A percentile compares a stretch with the other conserved stretches of the same genome.
These are phyloP conservation scores for Rhagoletis pomonella DNA, from an alignment of 1,140 invertebrate species.

Conservation along the genomic window DNA sequence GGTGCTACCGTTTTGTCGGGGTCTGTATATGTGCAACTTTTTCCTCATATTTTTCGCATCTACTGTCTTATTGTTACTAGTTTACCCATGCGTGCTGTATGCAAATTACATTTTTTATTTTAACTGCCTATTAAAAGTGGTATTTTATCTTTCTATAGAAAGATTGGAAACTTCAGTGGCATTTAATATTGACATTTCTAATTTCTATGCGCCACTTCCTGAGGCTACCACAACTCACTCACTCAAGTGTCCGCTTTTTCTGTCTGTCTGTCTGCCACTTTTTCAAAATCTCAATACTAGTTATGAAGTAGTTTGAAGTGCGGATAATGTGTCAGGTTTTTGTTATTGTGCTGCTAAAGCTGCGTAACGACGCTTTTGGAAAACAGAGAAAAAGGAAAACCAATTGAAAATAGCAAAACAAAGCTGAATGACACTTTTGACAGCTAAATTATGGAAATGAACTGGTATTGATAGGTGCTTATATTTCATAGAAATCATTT, in stretches of 20 bases:
- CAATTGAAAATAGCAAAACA: constrained; percentile 11
- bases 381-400: background rate
- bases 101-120: background rate
- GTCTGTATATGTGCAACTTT: background rate
- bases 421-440: constrained; percentile 41
- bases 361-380: too few species aligned
- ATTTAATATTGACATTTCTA: constrained; percentile 37
- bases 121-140: background rate
- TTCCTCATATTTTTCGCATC: background rate
- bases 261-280: constrained; percentile 7
- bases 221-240: constrained; percentile 9
- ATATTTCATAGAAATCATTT: background rate
- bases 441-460: constrained; percentile 43
- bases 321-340: constrained; percentile 12
- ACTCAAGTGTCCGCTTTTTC: background rate
- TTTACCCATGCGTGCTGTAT: background rate
- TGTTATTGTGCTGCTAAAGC: background rate
- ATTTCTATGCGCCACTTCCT: constrained; percentile 44
- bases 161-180: background rate
- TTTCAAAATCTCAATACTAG: constrained; percentile 6
- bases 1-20: too few species aligned
- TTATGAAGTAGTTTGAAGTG: constrained; percentile 37
- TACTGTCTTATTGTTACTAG: background rate
- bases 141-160: constrained; percentile 14
- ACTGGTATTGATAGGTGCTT: constrained; percentile 12